phyloP scores from a whole-genome alignment of 2,797 vertebrate genomes.

The Ptychadena robeensis region DNA sequence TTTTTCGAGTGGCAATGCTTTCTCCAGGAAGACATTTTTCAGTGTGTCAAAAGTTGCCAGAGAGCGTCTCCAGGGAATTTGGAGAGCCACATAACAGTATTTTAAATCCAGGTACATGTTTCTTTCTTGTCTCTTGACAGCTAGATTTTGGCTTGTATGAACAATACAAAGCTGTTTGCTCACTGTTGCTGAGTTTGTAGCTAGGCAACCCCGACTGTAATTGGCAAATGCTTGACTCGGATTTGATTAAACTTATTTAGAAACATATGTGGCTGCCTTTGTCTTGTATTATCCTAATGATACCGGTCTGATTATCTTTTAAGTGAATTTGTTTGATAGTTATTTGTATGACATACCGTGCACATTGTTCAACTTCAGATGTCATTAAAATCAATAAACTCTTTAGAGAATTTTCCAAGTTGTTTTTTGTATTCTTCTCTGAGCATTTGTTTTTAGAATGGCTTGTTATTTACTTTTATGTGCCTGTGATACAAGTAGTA shows the following conservation, averaged over 20 bases:
- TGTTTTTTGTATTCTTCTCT: not conserved
- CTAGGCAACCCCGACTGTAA: constrained; percentile 68
- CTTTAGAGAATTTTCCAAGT: not conserved
- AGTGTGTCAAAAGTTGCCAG: constrained; percentile 15
- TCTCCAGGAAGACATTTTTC: constrained; percentile 29
- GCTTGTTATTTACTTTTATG: not conserved
- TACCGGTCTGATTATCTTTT: constrained; percentile 68
- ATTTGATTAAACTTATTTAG: constrained; percentile 68
- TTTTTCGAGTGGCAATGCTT: not conserved
- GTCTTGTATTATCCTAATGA: constrained; percentile 61
- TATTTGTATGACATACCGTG: constrained; percentile 16
- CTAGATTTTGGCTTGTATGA: not conserved
- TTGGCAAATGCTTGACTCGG: constrained; percentile 56
- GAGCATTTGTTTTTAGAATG: not conserved
- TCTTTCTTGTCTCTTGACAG: constrained; percentile 5
- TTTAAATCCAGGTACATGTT: not conserved
- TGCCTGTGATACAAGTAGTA: too few species aligned
- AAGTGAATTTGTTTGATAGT: constrained; percentile 59
- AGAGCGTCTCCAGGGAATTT: not conserved
- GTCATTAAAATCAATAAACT: constrained; percentile 2
- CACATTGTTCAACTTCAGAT: not conserved
- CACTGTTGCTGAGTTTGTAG: constrained; percentile 50
- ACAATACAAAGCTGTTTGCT: constrained; percentile 1
- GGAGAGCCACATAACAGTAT: not conserved
- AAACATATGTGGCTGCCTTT: constrained; percentile 62